Base-by-base conservation (phyloP, 2,797 vertebrate genomes). In the Dendrocincla tyrannina region DNA sequence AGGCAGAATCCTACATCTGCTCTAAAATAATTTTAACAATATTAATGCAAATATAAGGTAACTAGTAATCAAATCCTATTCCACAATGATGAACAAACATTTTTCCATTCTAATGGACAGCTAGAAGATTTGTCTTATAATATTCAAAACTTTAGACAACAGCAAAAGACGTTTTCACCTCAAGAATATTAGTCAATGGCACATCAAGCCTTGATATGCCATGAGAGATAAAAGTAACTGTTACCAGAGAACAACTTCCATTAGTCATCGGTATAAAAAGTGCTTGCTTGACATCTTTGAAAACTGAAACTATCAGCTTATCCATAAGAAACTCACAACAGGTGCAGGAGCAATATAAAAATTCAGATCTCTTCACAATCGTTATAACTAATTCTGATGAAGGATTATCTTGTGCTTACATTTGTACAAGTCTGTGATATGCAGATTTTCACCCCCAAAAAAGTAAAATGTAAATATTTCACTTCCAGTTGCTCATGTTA, bases 401-500 rank as follows among this genome's bases (percentile, higher is more conserved):
- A 60, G 60, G 59, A 91, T 82, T 93, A 83, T 74, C 53, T 87
- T 77, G 6, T 58, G 53, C 53, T 88, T 80, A 42, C 23, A 59
- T 86, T 89, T 76, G 64, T 89, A 80, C 22, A 89, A 88, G 19
- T 25, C 60, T 85, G n/a, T 32, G 66, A 88, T 66, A 19, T n/a
- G 35, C 66, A 91, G 62, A 85, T 94, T 91, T 92, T 69, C 55
- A 67, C 42, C 5, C 47, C 18, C 30, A 37, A 85, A 50, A 58
- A 55, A 7, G 0, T 47, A 41, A 89, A 91, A 41, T 59, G 68
- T 62, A 94, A 96, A 89, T 86, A 92, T 89, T 95, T 17, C 39
- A 58, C 56, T 93, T 88, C 68, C 58, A 96, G 85, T 66, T 96
- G 79, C 30, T 95, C 50, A n/a, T 81, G 42, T 76, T 94, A 83